Evolutionary conservation across 2,888 invertebrate genomes (phyloP).

Genomic region (Electrophaes corylata): DNA sequence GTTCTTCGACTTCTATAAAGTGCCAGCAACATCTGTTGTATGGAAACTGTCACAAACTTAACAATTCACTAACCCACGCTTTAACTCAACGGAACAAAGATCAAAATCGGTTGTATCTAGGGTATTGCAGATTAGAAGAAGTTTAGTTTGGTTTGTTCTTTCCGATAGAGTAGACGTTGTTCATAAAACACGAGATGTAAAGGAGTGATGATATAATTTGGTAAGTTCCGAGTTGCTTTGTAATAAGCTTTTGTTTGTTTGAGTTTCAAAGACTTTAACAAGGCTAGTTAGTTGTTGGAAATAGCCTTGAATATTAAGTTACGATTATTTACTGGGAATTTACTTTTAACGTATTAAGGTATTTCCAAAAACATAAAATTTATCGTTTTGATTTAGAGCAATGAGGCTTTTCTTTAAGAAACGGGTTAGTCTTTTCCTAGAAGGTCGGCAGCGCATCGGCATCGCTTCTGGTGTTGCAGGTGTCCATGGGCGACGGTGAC

Average conservation of each 20-base stretch:
- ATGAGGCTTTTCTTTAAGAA: too few relatives aligned
- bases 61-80: slow-evolving; percentile 24
- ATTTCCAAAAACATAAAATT: too few relatives aligned
- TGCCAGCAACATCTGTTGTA: slow-evolving; percentile 77
- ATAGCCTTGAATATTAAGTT: neutral
- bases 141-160: slow-evolving; percentile 68
- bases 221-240: slow-evolving; percentile 33
- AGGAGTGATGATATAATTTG: slow-evolving; percentile 36
- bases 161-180: slow-evolving; percentile 62
- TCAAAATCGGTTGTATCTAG: slow-evolving; percentile 29
- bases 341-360: too few relatives aligned
- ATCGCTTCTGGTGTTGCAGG: too few relatives aligned
- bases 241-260: slow-evolving; percentile 32
- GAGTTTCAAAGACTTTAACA: slow-evolving; percentile 15
- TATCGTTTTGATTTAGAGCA: neutral
- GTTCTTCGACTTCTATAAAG: slow-evolving; percentile 66
- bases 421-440: too few relatives aligned
- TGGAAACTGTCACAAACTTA: slow-evolving; percentile 59
- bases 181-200: slow-evolving; percentile 65
- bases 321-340: neutral
- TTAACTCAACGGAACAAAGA: slow-evolving; percentile 39
- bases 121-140: slow-evolving; percentile 34
- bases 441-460: too few relatives aligned
- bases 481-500: too few relatives aligned
- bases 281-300: slow-evolving; percentile 2